A percentile compares a stretch with the other conserved stretches of the same genome.
Conservation (phyloP, 1,140 invertebrate species). For the Caenorhabditis elegans region WBcel235 BX284604.4:6157501-6158000, state of each 20-base stretch:
- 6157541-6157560: not conserved
- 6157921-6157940: constrained; percentile 22
- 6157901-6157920: constrained; percentile 34
- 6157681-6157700: constrained; percentile 43
- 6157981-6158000: too few relatives aligned
- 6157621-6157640: not conserved
- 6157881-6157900: constrained; percentile 43
- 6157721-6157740: too few relatives aligned
- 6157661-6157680: constrained; percentile 35
- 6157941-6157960: not conserved
- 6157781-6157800: not conserved
- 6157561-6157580: not conserved
- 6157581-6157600: not conserved
- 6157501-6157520: not conserved
- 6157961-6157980: not conserved
- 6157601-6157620: not conserved
- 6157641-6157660: constrained; percentile 33
- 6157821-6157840: constrained; percentile 44
- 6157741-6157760: too few relatives aligned
- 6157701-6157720: constrained; percentile 15
- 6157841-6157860: not conserved
- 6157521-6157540: constrained; percentile 5
- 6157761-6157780: not conserved
- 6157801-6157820: not conserved
- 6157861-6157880: constrained; percentile 22